Percentiles rank a stretch among this genome's conserved stretches.
These are phyloP conservation scores for Ammospiza caudacuta DNA, from an alignment of 2,113 vertebrate genomes.

Conservation along the genomic window DNA sequence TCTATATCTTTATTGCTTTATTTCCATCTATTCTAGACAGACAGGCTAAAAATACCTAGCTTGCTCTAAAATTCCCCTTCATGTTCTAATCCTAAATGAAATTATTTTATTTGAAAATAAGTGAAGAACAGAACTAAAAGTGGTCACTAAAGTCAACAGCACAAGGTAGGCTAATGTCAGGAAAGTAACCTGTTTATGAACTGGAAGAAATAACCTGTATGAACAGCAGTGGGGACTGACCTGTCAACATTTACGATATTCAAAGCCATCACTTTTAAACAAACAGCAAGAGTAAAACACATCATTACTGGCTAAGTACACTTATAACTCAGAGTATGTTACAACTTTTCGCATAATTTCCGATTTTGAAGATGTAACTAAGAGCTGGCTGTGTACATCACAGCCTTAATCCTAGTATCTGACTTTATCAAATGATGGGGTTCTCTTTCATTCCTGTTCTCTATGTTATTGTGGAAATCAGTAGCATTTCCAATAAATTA, in stretches of 20 bases:
- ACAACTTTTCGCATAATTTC: conserved; percentile 57
- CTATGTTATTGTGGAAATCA: conserved; percentile 69
- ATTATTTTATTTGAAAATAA: conserved; percentile 41
- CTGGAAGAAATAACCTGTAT: conserved; percentile 5
- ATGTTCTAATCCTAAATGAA: conserved; percentile 35
- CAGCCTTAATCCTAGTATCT: conserved; percentile 60
- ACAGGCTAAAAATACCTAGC: conserved; percentile 10
- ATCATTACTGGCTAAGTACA: background rate
- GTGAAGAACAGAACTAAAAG: conserved; percentile 3
- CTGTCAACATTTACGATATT: background rate
- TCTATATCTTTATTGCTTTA: background rate
- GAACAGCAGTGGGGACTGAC: background rate
- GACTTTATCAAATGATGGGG: conserved; percentile 71
- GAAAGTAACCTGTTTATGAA: conserved; percentile 14
- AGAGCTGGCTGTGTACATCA: conserved; percentile 35
- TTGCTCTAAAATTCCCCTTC: conserved; percentile 43
- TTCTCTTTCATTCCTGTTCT: conserved; percentile 68
- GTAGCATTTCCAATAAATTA: conserved; percentile 77
- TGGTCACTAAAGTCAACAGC: background rate
- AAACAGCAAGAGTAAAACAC: conserved; percentile 3
- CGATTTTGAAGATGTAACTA: conserved; percentile 43
- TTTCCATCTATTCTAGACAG: conserved; percentile 7
- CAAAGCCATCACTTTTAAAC: background rate
- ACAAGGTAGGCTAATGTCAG: background rate
- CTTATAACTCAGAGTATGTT: background rate